Conservation (phyloP, 2,113 vertebrate genomes). For the Acrocephalus arundinaceus region DNA sequence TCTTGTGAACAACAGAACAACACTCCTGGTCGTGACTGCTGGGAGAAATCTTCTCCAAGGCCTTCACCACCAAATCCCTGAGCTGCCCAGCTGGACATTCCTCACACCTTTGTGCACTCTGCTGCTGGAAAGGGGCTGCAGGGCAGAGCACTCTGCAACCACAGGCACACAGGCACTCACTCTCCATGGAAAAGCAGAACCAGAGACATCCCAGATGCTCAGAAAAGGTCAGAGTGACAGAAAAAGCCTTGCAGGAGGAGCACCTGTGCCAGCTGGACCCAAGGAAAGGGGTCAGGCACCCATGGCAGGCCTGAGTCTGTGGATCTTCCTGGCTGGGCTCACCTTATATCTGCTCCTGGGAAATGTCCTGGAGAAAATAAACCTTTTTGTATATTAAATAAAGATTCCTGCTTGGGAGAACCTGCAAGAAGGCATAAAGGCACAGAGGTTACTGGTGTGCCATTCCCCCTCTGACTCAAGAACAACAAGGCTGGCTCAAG, state of each 20-base stretch:
- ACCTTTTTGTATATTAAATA: background rate
- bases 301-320: fast-evolving
- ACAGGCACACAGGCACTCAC: background rate
- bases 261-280: background rate
- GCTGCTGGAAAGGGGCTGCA: background rate
- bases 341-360: background rate
- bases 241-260: background rate
- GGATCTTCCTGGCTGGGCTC: background rate
- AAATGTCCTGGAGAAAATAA: background rate
- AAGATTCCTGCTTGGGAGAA: background rate
- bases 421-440: background rate
- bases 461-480: background rate
- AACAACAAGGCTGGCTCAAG: background rate
- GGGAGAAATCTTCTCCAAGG: background rate
- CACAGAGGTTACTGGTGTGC: background rate
- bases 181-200: background rate
- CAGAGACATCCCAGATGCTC: background rate
- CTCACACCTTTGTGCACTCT: background rate
- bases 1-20: background rate
- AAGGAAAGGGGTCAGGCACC: background rate
- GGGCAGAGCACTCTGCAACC: background rate
- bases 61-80: background rate
- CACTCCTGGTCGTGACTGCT: background rate
- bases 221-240: background rate
- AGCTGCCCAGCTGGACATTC: fast-evolving